Percentiles rank a stretch among this genome's conserved stretches.
Conservation (phyloP, 1,140 invertebrate species). For the Oryzaephilus surinamensis region DNA sequence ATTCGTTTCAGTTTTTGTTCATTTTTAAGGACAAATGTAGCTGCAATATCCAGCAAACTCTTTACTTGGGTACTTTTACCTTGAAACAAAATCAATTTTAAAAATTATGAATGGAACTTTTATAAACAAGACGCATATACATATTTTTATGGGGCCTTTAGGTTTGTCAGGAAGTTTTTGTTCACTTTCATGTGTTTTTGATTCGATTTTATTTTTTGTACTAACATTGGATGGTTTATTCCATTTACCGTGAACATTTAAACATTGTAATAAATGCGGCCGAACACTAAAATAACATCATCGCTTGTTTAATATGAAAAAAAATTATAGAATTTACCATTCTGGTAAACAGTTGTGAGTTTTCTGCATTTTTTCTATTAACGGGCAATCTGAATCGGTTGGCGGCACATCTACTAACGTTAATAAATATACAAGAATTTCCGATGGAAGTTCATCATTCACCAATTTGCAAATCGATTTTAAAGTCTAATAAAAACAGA, state of each 20-base stretch:
- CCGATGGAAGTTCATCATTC: slow-evolving; percentile 22
- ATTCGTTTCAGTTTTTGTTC: slow-evolving; percentile 13
- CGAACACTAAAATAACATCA: slow-evolving; percentile 11
- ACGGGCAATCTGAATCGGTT: slow-evolving; percentile 12
- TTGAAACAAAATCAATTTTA: too few species aligned
- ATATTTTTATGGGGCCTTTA: too few species aligned
- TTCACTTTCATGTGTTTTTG: slow-evolving; percentile 4
- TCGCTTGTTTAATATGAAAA: neutral
- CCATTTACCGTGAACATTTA: slow-evolving; percentile 11
- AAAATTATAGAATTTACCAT: slow-evolving; percentile 3
- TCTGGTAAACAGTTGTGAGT: slow-evolving; percentile 16
- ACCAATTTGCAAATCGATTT: slow-evolving; percentile 19
- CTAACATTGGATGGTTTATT: slow-evolving; percentile 4
- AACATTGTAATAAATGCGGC: slow-evolving; percentile 17
- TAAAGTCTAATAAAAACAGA: slow-evolving; percentile 15
- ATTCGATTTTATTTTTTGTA: slow-evolving; percentile 2
- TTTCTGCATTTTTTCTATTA: slow-evolving; percentile 19
- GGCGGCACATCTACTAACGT: slow-evolving; percentile 24
- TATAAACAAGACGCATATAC: too few species aligned
- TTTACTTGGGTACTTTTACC: too few species aligned
- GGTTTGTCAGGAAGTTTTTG: slow-evolving; percentile 2
- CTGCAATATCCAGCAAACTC: slow-evolving; percentile 22
- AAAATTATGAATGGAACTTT: too few species aligned
- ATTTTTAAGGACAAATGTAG: slow-evolving; percentile 20
- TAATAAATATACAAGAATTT: slow-evolving; percentile 24